These are phyloP conservation scores for Formica aserva DNA, from an alignment of 2,888 invertebrate species.

Conservation along the genomic window DNA sequence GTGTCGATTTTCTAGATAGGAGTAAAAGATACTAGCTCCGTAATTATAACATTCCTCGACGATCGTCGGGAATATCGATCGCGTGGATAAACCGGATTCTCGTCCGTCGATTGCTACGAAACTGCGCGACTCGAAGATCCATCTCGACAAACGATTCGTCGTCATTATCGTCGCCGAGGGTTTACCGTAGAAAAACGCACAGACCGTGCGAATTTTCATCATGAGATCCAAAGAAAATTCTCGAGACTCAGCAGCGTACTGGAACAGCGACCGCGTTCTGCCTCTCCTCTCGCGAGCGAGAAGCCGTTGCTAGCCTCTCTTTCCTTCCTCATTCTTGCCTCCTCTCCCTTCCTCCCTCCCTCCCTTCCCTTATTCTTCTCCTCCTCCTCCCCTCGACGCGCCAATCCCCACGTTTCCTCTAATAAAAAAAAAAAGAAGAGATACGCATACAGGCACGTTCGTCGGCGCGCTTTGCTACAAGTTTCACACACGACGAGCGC, in stretches of 20 bases:
- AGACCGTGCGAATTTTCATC: slow-evolving; percentile 36
- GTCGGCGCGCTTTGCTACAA: slow-evolving; percentile 50
- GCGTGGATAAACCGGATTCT: background rate
- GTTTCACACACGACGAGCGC: slow-evolving; percentile 55
- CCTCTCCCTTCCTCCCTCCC: slow-evolving; percentile 24
- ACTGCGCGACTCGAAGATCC: background rate
- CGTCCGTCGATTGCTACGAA: background rate
- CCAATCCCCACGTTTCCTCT: slow-evolving; percentile 37
- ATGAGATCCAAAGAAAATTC: slow-evolving; percentile 35
- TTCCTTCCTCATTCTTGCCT: slow-evolving; percentile 60
- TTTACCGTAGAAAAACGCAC: background rate
- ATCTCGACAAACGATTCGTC: slow-evolving; percentile 8
- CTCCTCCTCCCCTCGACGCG: slow-evolving; percentile 37
- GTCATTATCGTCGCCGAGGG: background rate
- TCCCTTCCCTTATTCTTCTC: slow-evolving; percentile 52
- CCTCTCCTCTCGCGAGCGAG: slow-evolving; percentile 70
- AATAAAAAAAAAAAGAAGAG: slow-evolving; percentile 46
- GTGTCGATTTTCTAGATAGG: background rate
- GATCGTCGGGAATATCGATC: background rate
- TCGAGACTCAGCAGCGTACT: slow-evolving; percentile 36
- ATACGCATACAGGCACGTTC: slow-evolving; percentile 68
- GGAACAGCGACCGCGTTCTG: slow-evolving; percentile 61
- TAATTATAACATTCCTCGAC: slow-evolving; percentile 9
- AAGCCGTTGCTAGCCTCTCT: slow-evolving; percentile 65
- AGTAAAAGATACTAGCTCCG: background rate